A percentile compares a stretch with the other conserved stretches of the same genome.
These are phyloP conservation scores for Rhinogobius similis DNA, from an alignment of 2,113 vertebrate genomes.

Conservation along the genomic window DNA sequence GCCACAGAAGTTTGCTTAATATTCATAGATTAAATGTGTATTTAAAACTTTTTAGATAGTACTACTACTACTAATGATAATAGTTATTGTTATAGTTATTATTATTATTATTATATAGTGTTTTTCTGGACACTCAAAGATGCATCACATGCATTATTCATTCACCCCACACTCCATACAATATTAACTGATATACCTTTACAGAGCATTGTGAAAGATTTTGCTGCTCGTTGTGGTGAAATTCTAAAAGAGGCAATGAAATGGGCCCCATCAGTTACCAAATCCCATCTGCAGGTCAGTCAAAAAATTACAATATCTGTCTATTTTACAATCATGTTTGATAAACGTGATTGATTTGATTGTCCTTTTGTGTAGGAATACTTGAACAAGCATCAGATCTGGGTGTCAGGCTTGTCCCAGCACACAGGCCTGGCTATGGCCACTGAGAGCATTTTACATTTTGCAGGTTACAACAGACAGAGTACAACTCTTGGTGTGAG, in stretches of 20 bases:
- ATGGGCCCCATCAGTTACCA: slow-evolving; percentile 96
- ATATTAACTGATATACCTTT: background rate
- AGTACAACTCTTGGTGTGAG: slow-evolving; percentile 93
- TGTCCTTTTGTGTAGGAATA: slow-evolving; percentile 82
- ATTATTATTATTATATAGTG: too few relatives aligned
- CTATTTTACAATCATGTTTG: background rate
- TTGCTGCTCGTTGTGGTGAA: slow-evolving; percentile 95
- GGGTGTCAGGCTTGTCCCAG: slow-evolving; percentile 92
- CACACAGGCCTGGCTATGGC: slow-evolving; percentile 97
- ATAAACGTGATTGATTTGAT: too few relatives aligned
- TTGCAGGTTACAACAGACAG: slow-evolving; percentile 93
- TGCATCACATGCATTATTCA: too few relatives aligned
- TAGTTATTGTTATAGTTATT: too few relatives aligned
- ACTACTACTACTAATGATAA: too few relatives aligned
- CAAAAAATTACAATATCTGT: background rate
- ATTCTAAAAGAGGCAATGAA: slow-evolving; percentile 98
- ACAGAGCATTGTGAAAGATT: slow-evolving; percentile 96
- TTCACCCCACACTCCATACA: too few relatives aligned
- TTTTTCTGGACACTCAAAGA: too few relatives aligned
- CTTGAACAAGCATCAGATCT: slow-evolving; percentile 95
- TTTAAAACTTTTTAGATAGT: too few relatives aligned
- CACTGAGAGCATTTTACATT: slow-evolving; percentile 93
- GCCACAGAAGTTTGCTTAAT: too few relatives aligned
- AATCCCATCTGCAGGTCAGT: slow-evolving; percentile 93
- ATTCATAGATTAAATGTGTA: too few relatives aligned